Evolutionary conservation across 2,113 vertebrate species (phyloP).

Genomic region (Anarrhichthys ocellatus): DNA sequence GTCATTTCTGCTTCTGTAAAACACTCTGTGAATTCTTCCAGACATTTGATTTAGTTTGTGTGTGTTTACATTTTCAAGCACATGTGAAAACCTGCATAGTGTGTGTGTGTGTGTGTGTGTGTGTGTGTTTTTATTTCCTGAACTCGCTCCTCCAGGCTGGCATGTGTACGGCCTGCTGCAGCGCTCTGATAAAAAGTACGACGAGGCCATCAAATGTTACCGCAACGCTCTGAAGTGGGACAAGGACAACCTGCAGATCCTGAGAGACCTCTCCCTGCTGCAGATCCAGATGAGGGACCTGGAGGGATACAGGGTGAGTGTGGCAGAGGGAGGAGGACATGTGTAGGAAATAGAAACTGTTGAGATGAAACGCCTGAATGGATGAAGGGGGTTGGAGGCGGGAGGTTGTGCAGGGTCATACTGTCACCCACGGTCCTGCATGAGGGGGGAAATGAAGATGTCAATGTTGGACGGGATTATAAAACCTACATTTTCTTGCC

Average conservation of each 20-base stretch:
- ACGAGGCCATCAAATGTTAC: slow-evolving; percentile 99
- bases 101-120: neutral
- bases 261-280: slow-evolving; percentile 95
- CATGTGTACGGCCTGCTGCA: slow-evolving; percentile 97
- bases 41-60: neutral
- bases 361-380: neutral
- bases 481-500: neutral
- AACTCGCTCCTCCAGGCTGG: slow-evolving; percentile 88
- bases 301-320: slow-evolving; percentile 95
- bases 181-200: slow-evolving; percentile 97
- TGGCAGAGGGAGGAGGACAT: neutral
- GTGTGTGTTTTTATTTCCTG: slow-evolving; percentile 74
- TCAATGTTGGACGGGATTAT: neutral
- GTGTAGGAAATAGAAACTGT: neutral
- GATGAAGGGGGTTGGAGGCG: neutral
- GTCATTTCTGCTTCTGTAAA: too few species aligned
- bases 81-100: neutral
- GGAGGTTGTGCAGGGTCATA: neutral
- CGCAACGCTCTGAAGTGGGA: slow-evolving; percentile 98
- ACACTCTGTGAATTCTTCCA: too few species aligned
- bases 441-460: neutral
- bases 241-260: slow-evolving; percentile 98
- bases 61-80: neutral
- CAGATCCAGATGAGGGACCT: slow-evolving; percentile 99
- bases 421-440: neutral